Percentiles rank a stretch among this genome's conserved stretches.
phyloP scores from a whole-genome alignment of 2,113 vertebrate species.

The Nymphicus hollandicus region DNA sequence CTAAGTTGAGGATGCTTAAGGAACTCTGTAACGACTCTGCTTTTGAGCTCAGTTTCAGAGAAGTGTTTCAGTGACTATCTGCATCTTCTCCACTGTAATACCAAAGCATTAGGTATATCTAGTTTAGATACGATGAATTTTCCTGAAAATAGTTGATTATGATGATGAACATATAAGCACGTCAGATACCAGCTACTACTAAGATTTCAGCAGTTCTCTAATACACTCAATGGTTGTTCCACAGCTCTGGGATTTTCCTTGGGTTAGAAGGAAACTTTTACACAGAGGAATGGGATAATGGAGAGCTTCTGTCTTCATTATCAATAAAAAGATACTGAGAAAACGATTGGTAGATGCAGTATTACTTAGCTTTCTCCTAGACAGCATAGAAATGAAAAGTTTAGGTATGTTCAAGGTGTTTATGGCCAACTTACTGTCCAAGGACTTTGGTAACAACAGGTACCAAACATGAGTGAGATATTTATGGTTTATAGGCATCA shows the following conservation, averaged over 20 bases:
- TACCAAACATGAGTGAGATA: not conserved
- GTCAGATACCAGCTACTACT: not conserved
- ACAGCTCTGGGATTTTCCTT: not conserved
- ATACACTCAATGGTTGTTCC: not conserved
- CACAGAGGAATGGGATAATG: not conserved
- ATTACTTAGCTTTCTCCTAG: not conserved
- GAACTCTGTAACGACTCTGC: not conserved
- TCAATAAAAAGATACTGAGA: not conserved
- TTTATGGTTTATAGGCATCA: not conserved
- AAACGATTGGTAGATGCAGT: not conserved
- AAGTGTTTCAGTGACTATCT: not conserved
- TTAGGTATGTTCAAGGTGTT: not conserved
- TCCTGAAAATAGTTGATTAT: not conserved
- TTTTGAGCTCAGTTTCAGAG: not conserved
- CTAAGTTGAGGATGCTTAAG: not conserved
- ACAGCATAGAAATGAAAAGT: not conserved
- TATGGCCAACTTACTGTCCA: not conserved
- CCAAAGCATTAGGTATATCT: not conserved
- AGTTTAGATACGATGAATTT: not conserved
- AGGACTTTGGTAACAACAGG: not conserved
- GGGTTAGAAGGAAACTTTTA: not conserved
- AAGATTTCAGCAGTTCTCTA: not conserved
- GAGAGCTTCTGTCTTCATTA: not conserved
- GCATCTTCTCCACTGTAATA: not conserved
- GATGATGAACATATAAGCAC: not conserved